Base-by-base conservation (phyloP, 1,140 invertebrate species). In the Ostrea edulis region DNA sequence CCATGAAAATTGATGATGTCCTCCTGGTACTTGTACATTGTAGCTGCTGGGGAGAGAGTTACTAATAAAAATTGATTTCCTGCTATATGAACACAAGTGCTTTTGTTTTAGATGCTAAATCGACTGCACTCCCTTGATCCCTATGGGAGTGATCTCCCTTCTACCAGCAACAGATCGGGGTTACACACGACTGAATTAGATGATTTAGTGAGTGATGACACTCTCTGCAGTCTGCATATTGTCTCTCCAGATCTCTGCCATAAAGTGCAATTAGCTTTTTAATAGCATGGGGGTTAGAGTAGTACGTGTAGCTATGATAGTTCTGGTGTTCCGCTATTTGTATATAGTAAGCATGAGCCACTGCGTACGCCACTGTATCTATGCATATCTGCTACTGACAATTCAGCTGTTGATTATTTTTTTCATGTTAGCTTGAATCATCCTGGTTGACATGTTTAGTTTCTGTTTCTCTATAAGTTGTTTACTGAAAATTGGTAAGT, bases 101-200 rank as follows among this genome's bases (percentile, higher is more conserved):
- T 77, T 77, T 77, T 77, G 25, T 77, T 77, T 77, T 77, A 77
- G 68, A 77, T 77, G 68, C 29, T 77, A 29, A 44, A 35, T 77
- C 68, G 68, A 77, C 68, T 77, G 8, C 68, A 77, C 68, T 77
- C 68, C 29, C 68, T 3, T 9, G 68, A 77, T 14, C 68, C 22
- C 29, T 11, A 77, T 14, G 4, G 68, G 68, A 29, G 25, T 77
- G 29, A 77, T 77, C 68, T 77, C 68, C 68, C 68, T 11, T 77
- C 68, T 77, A 25, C 68, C 68, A 77, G 68, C 29, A 71, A 71
- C 22, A n/a, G 17, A 62, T 17, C 58, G 17, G 58, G 58, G 17
- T 62, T 62, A 14, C 58, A 14, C 17, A 0, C 12, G 4, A 35
- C 68, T 77, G 68, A 77, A 25, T 77, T 77, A 77, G 68, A 77